Evolutionary conservation across 1,140 invertebrate species (phyloP).

Genomic region (Nixonia krombeini): DNA sequence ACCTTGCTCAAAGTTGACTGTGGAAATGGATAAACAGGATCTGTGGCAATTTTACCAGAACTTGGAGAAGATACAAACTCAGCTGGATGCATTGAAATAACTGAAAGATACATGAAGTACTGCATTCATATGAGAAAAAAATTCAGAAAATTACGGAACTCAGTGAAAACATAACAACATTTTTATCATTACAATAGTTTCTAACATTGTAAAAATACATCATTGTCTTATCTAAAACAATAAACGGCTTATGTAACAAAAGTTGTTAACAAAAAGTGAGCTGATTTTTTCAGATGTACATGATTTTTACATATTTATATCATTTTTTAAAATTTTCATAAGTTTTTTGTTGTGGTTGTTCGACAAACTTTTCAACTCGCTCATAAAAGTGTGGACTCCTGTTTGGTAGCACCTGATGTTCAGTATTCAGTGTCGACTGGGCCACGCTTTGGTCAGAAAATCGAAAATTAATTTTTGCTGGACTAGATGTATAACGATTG

Average conservation of each 20-base stretch:
- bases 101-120: too few relatives aligned
- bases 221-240: neutral
- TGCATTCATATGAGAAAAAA: too few relatives aligned
- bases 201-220: constrained; percentile 14
- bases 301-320: too few relatives aligned
- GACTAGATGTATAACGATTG: constrained; percentile 33
- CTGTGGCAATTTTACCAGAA: constrained; percentile 57
- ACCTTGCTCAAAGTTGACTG: constrained; percentile 49
- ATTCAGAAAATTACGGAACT: too few relatives aligned
- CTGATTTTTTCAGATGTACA: too few relatives aligned
- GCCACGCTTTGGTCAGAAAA: constrained; percentile 36
- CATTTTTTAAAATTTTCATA: constrained; percentile 42
- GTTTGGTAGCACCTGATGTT: constrained; percentile 52
- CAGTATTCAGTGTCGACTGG: constrained; percentile 16
- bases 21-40: constrained; percentile 59
- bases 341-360: constrained; percentile 17
- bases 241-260: too few relatives aligned
- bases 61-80: constrained; percentile 61
- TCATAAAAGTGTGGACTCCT: constrained; percentile 55
- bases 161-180: too few relatives aligned
- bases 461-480: constrained; percentile 47
- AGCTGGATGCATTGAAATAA: constrained; percentile 63
- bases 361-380: constrained; percentile 24
- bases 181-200: too few relatives aligned
- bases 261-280: too few relatives aligned